Evolutionary conservation across 2,888 invertebrate species (phyloP).

Genomic region (Drosophila atripex): DNA sequence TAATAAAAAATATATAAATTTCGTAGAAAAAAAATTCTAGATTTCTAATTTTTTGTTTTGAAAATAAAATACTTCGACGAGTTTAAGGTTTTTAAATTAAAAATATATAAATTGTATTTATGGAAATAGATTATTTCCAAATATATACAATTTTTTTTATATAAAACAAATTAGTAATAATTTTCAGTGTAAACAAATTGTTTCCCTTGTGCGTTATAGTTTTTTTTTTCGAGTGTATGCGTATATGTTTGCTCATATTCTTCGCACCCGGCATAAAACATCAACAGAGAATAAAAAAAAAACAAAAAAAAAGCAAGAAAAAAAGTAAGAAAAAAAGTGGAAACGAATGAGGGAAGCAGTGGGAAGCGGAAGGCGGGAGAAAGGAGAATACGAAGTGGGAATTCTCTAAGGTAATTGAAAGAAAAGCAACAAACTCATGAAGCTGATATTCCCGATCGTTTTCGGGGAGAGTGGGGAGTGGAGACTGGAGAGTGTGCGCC

Average conservation of each 20-base stretch:
- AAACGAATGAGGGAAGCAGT: not conserved
- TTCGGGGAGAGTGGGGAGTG: not conserved
- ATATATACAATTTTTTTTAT: not conserved
- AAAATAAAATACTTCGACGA: too few species aligned
- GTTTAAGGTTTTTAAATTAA: too few species aligned
- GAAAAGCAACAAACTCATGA: not conserved
- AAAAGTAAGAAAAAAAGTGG: too few species aligned
- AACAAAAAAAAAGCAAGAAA: too few species aligned
- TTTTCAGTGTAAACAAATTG: not conserved
- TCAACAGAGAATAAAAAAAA: conserved; percentile 9
- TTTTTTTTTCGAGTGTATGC: conserved; percentile 16
- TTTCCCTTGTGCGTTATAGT: not conserved
- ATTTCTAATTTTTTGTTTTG: too few species aligned
- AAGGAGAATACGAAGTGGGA: not conserved
- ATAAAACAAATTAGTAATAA: not conserved
- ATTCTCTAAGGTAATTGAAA: conserved; percentile 5
- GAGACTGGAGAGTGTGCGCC: conserved; percentile 2
- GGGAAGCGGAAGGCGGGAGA: not conserved
- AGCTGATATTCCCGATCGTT: conserved; percentile 11
- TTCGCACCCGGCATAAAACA: conserved; percentile 38
- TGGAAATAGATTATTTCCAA: too few species aligned
- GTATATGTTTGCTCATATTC: conserved; percentile 33
- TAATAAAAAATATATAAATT: too few species aligned
- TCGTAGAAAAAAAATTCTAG: too few species aligned
- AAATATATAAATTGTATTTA: too few species aligned